These are phyloP conservation scores for Dicyrtoma fusca DNA, from an alignment of 2,888 invertebrate genomes.

Conservation along the genomic window DNA sequence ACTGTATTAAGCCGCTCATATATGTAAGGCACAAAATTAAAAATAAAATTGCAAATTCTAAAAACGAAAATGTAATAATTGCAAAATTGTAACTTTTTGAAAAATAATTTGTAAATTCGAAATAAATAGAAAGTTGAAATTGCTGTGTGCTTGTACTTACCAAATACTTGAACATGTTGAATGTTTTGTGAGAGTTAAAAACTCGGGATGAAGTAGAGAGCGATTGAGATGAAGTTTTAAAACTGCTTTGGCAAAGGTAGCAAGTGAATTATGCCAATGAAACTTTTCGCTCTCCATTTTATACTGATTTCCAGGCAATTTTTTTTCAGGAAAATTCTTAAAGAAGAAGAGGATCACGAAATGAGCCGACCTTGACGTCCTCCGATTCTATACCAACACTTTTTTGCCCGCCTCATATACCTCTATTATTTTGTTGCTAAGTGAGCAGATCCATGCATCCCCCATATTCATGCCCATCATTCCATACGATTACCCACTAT, in stretches of 20 bases:
- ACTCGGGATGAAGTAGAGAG: slow-evolving; percentile 29
- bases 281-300: slow-evolving; percentile 18
- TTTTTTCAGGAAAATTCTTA: slow-evolving; percentile 3
- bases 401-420: slow-evolving; percentile 17
- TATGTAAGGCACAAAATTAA: not conserved
- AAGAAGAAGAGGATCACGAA: slow-evolving; percentile 7
- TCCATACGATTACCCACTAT: not conserved
- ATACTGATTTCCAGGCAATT: slow-evolving; percentile 30
- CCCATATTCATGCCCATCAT: not conserved
- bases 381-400: slow-evolving; percentile 27
- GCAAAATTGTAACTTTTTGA: not conserved
- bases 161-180: slow-evolving; percentile 41
- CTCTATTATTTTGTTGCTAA: slow-evolving; percentile 15
- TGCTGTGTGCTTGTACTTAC: slow-evolving; percentile 12
- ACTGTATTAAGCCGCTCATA: not conserved
- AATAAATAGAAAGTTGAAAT: not conserved
- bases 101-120: not conserved
- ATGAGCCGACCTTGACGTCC: slow-evolving; percentile 35
- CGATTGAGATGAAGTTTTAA: not conserved
- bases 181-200: slow-evolving; percentile 24
- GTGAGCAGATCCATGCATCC: not conserved
- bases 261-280: slow-evolving; percentile 11
- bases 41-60: not conserved
- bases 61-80: not conserved
- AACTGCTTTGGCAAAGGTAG: slow-evolving; percentile 26